Conservation (phyloP, 2,113 vertebrate genomes). For the Oostethus manadensis region DNA sequence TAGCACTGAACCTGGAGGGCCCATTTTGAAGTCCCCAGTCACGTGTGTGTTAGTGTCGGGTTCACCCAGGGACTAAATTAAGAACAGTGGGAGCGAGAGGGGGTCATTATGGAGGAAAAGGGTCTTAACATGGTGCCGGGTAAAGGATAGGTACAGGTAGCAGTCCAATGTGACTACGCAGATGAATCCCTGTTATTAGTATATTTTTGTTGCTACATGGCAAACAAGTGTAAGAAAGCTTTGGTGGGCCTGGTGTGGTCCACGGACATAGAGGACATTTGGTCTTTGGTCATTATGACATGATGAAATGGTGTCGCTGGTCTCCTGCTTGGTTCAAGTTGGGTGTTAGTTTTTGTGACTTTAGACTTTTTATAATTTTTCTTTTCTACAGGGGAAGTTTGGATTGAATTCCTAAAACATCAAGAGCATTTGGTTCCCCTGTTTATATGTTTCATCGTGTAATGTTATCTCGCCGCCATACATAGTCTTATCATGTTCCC, state of each 20-base stretch:
- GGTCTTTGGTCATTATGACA: too few relatives aligned
- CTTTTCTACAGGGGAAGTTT: background rate
- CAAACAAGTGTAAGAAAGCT: too few relatives aligned
- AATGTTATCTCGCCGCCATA: background rate
- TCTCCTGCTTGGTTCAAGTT: background rate
- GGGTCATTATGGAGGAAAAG: constrained; percentile 13
- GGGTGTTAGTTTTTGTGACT: background rate
- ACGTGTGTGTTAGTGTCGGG: constrained; percentile 56
- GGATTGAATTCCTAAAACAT: background rate
- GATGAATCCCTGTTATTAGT: too few relatives aligned
- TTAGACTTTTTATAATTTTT: background rate
- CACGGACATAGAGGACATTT: too few relatives aligned
- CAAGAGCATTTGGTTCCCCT: background rate
- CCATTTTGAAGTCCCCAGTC: constrained; percentile 34
- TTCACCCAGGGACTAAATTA: constrained; percentile 61
- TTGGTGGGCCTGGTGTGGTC: too few relatives aligned
- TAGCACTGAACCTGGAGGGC: constrained; percentile 15
- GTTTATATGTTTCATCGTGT: background rate
- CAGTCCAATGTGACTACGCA: too few relatives aligned
- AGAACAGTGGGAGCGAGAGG: constrained; percentile 27
- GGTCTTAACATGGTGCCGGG: constrained; percentile 3
- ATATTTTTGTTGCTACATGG: too few relatives aligned
- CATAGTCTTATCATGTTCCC: constrained; percentile 15
- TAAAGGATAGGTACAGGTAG: too few relatives aligned
- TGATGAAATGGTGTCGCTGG: background rate